Conservation (phyloP, 2,888 invertebrate genomes). For the Tipula unca region DNA sequence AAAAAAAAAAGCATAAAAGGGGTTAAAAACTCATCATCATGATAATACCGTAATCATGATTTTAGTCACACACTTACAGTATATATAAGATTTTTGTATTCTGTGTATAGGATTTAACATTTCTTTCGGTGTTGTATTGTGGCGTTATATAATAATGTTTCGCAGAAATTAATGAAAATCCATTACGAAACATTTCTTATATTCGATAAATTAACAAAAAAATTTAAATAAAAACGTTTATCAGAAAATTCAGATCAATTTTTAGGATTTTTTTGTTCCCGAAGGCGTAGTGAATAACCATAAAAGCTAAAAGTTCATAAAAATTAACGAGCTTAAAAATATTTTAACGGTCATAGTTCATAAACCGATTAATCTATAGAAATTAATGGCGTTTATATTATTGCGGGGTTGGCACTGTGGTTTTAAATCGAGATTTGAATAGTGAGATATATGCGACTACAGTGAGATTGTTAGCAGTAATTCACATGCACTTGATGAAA, state of each 20-base stretch:
- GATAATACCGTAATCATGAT: neutral
- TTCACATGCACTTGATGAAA: too few relatives aligned
- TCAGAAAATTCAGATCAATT: neutral
- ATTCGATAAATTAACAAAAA: neutral
- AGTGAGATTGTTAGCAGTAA: too few relatives aligned
- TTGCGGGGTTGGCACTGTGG: neutral
- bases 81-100: neutral
- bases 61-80: slow-evolving; percentile 2
- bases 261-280: neutral
- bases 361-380: neutral
- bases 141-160: neutral
- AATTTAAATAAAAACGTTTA: neutral
- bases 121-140: neutral
- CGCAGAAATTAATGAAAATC: neutral
- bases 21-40: neutral
- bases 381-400: neutral
- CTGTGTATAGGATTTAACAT: neutral
- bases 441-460: too few relatives aligned
- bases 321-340: slow-evolving; percentile 8
- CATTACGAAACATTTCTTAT: neutral
- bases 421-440: too few relatives aligned
- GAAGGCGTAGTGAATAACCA: neutral
- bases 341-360: slow-evolving; percentile 8
- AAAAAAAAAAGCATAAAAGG: neutral
- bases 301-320: neutral